Conservation (phyloP, 2,797 vertebrate genomes). For the Phoeniculus purpureus region DNA sequence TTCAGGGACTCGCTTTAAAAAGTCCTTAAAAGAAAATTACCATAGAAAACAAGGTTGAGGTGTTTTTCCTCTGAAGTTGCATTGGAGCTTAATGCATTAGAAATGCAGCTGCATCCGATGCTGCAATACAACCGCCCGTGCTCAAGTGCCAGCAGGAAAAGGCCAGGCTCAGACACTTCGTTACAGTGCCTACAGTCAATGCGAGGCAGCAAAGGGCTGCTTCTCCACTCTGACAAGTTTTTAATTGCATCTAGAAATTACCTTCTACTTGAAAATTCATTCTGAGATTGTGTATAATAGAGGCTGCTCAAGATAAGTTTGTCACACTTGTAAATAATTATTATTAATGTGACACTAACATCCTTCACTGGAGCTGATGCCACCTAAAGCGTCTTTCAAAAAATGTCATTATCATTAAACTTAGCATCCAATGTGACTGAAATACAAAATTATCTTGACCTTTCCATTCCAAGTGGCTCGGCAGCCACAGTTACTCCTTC, state of each 20-base stretch:
- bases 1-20: not conserved
- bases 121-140: not conserved
- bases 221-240: slow-evolving; percentile 29
- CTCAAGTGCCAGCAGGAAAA: not conserved
- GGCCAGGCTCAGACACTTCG: not conserved
- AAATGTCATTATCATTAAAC: not conserved
- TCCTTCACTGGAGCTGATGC: not conserved
- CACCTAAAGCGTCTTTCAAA: not conserved
- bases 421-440: not conserved
- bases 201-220: slow-evolving; percentile 17
- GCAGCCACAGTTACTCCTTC: not conserved
- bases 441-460: slow-evolving; percentile 19
- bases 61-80: not conserved
- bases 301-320: slow-evolving; percentile 23
- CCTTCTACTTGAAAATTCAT: slow-evolving; percentile 38
- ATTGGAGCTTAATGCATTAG: not conserved
- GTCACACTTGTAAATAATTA: slow-evolving; percentile 46
- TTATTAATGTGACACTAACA: slow-evolving; percentile 31
- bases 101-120: not conserved
- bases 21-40: not conserved
- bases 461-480: not conserved
- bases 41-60: not conserved
- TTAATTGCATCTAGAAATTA: slow-evolving; percentile 45
- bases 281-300: not conserved
- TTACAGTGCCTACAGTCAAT: slow-evolving; percentile 28